These are phyloP conservation scores for Eupithecia subfuscata DNA, from an alignment of 2,888 invertebrate species.

Conservation along the genomic window DNA sequence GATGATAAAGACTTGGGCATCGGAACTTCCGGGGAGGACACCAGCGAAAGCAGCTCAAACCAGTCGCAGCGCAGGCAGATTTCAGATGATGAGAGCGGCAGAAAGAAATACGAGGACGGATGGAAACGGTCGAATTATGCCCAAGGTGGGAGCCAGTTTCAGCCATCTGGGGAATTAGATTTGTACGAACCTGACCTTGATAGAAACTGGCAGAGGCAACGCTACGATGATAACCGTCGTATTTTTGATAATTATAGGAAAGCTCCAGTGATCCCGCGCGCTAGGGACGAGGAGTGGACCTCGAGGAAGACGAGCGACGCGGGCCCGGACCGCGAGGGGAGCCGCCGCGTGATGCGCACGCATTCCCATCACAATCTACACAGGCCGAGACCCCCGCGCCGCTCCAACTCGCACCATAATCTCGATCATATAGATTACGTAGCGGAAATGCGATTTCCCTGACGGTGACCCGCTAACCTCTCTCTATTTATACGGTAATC, in stretches of 20 bases:
- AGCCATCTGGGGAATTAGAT: constrained; percentile 86
- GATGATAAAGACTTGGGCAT: constrained; percentile 91
- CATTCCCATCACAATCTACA: constrained; percentile 87
- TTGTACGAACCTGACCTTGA: constrained; percentile 87
- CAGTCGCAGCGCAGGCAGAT: constrained; percentile 87
- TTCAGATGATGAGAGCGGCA: constrained; percentile 82
- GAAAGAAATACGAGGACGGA: constrained; percentile 86
- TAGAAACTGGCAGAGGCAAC: constrained; percentile 81
- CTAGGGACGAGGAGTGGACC: constrained; percentile 69
- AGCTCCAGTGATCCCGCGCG: constrained; percentile 55
- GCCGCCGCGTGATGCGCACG: constrained; percentile 80
- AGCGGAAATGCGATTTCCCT: constrained; percentile 86
- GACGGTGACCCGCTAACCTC: constrained; percentile 67
- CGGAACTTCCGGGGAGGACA: constrained; percentile 93
- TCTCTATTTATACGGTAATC: constrained; percentile 57
- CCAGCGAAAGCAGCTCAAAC: constrained; percentile 91
- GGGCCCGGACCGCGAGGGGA: constrained; percentile 76
- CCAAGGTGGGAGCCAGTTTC: constrained; percentile 84
- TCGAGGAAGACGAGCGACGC: constrained; percentile 71
- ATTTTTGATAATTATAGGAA: constrained; percentile 72
- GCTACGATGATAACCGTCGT: constrained; percentile 71
- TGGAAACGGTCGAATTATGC: constrained; percentile 87
- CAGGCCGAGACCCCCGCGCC: constrained; percentile 78
- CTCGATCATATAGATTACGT: constrained; percentile 86
- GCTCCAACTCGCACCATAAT: constrained; percentile 86